Base-by-base conservation (phyloP, 2,113 vertebrate species). In the Trichomycterus rosablanca region DNA sequence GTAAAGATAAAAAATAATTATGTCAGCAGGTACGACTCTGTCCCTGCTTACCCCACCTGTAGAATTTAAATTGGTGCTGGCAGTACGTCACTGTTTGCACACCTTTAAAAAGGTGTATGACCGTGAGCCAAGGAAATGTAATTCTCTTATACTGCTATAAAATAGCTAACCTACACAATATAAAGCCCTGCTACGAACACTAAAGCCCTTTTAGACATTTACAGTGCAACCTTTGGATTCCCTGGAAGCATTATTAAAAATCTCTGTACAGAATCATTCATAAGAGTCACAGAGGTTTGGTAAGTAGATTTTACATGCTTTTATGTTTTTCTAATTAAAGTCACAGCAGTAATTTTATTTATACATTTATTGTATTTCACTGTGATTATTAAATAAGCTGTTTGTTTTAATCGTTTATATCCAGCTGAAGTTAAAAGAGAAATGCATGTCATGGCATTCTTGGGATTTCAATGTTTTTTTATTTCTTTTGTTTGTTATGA, bases 71-170 rank as follows among this genome's bases (percentile, higher is more conserved):
- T 50, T 40, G 55, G 32, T 48, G 45, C 63, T 18, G 30, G 35
- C 20, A 64, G 24, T 40, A 24, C 19, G 9, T 55, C 39, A 10
- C 7, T 57, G 34, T 70, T 66, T 66, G 53, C 32, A 53, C 53
- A 65, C 57, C 43, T 54, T 39, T 61, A 59, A 64, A 72, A 59
- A 67, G 64, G 60, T 63, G 40, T 63, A 32, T 65, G 56, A 67
- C 60, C 45, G 43, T 66, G 48, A 55, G n/a, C n/a, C 9, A 40
- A 65, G 32, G 55, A 57, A 45, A 23, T 52, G 70, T 66, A 45
- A 68, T 35, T 52, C 35, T 37, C 34, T 30, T 5, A 44, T 63
- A 62, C 63, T 56, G 67, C 54, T 61, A 60, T 74, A 74, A 73
- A 71, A 55, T 1, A 55, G 1, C 12, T 54, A 15, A 51, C 37